Conservation (phyloP, 2,888 invertebrate species). For the Lymantria dispar region DNA sequence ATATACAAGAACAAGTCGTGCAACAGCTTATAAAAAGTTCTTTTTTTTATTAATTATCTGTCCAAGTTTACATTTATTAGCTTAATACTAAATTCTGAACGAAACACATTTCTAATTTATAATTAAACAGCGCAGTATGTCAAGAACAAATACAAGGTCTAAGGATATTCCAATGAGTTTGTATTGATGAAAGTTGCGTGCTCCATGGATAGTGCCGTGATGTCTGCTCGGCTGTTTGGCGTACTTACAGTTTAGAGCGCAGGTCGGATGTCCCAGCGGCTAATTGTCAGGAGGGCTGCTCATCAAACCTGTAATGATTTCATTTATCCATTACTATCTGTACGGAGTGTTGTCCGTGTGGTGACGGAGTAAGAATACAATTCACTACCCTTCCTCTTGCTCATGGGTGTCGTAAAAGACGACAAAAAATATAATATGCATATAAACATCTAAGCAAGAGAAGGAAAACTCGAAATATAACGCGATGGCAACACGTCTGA, state of each 20-base stretch:
- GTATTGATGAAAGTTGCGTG: slow-evolving; percentile 7
- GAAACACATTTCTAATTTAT: neutral
- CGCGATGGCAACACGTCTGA: too few species aligned
- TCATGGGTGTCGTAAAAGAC: too few species aligned
- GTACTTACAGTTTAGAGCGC: slow-evolving; percentile 87
- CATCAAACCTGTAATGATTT: slow-evolving; percentile 68
- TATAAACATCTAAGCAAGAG: too few species aligned
- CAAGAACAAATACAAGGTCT: neutral
- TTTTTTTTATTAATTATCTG: neutral
- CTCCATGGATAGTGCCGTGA: slow-evolving; percentile 44
- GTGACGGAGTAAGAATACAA: too few species aligned
- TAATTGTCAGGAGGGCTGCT: slow-evolving; percentile 88
- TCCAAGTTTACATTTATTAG: neutral
- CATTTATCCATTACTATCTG: neutral
- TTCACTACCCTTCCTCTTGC: too few species aligned
- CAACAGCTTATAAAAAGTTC: too few species aligned
- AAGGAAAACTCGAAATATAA: too few species aligned
- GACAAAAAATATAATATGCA: too few species aligned
- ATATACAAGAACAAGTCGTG: too few species aligned
- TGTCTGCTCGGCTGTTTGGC: slow-evolving; percentile 55
- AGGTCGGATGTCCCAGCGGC: slow-evolving; percentile 86
- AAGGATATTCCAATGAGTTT: neutral
- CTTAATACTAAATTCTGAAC: neutral
- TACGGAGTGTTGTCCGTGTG: too few species aligned
- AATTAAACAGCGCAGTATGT: neutral